These are phyloP conservation scores for Elegia similella DNA, from an alignment of 2,888 invertebrate genomes.

Conservation along the genomic window DNA sequence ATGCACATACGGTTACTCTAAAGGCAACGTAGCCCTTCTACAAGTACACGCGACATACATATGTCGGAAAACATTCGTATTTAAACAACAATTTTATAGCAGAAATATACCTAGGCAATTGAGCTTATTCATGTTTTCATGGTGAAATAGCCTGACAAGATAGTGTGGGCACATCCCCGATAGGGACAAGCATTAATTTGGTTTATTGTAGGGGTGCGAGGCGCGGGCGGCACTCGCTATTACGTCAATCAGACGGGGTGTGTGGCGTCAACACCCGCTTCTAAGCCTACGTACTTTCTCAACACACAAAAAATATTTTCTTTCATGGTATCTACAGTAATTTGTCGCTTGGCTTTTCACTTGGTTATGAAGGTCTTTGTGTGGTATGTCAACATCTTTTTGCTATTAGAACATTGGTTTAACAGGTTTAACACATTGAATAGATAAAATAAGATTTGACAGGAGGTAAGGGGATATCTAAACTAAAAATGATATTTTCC, in stretches of 20 bases:
- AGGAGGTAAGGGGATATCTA: too few species aligned
- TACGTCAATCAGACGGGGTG: slow-evolving; percentile 60
- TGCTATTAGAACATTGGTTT: too few species aligned
- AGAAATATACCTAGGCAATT: slow-evolving; percentile 1
- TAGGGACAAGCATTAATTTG: slow-evolving; percentile 69
- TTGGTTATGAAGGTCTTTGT: neutral
- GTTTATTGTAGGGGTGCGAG: slow-evolving; percentile 57
- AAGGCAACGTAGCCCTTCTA: too few species aligned
- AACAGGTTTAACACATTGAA: too few species aligned
- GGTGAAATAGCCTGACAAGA: slow-evolving; percentile 14
- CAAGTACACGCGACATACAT: neutral
- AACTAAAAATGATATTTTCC: too few species aligned
- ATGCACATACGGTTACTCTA: too few species aligned
- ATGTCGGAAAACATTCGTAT: neutral
- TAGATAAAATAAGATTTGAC: too few species aligned
- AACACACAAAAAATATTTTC: slow-evolving; percentile 19
- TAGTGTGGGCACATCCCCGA: slow-evolving; percentile 38
- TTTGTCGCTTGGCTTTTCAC: neutral
- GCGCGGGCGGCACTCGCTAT: slow-evolving; percentile 39
- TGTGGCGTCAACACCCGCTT: slow-evolving; percentile 42
- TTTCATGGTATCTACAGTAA: neutral
- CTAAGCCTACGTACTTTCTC: slow-evolving; percentile 34
- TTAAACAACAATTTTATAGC: neutral
- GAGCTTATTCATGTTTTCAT: neutral
- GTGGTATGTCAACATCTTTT: too few species aligned